These are phyloP conservation scores for Drosophila pachea DNA, from an alignment of 1,140 invertebrate genomes.

Conservation along the genomic window DNA sequence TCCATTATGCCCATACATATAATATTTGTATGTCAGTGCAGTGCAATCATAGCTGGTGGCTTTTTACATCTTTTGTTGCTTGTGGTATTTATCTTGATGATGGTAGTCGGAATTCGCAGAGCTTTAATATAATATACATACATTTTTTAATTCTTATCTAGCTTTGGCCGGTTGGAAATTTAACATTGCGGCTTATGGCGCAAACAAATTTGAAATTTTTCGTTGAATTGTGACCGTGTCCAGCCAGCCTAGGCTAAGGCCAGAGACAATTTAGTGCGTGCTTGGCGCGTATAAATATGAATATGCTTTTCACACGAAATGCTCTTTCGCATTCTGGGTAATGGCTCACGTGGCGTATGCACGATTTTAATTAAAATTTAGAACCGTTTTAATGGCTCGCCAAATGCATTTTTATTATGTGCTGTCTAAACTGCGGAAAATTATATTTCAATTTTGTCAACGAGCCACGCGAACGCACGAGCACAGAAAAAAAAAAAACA, in stretches of 20 bases:
- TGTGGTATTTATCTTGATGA: conserved; percentile 10
- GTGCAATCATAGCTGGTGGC: conserved; percentile 4
- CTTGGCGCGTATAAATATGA: conserved; percentile 1
- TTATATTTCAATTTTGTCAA: conserved; percentile 50
- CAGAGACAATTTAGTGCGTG: background rate
- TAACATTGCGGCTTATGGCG: too few relatives aligned
- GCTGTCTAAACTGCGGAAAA: conserved; percentile 38
- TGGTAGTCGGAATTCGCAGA: background rate
- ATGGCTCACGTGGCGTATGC: conserved; percentile 43
- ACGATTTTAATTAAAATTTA: conserved; percentile 59
- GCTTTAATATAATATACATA: too few relatives aligned
- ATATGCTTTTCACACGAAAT: conserved; percentile 25
- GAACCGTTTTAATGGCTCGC: conserved; percentile 12
- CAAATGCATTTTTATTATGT: conserved; percentile 46
- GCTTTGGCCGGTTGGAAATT: too few relatives aligned
- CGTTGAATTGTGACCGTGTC: background rate
- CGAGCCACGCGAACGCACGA: conserved; percentile 29
- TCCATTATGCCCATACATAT: background rate
- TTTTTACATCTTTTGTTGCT: background rate
- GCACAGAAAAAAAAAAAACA: conserved; percentile 10
- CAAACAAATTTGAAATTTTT: too few relatives aligned
- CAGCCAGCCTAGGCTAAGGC: background rate
- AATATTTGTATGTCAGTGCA: conserved; percentile 2
- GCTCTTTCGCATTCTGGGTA: conserved; percentile 15
- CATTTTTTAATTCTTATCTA: too few relatives aligned